A percentile compares a stretch with the other conserved stretches of the same genome.
Conservation (phyloP, 1,140 invertebrate genomes). For the Eueides isabella region DNA sequence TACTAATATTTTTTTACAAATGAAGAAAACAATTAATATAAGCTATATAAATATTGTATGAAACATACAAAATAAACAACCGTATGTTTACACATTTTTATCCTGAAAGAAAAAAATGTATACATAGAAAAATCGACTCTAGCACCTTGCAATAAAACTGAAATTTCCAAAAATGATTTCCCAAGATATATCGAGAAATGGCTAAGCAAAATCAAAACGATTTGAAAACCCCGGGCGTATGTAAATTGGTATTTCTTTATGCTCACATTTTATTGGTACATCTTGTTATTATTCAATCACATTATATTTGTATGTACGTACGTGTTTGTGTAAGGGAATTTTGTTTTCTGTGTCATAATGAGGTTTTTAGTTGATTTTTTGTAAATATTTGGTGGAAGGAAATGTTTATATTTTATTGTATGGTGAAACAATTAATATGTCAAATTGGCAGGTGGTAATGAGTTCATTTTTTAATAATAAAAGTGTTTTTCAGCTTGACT, state of each 20-base stretch:
- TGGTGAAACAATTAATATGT: neutral
- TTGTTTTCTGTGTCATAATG: neutral
- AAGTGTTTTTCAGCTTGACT: neutral
- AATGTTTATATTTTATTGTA: neutral
- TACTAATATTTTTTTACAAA: no score
- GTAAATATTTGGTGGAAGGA: neutral
- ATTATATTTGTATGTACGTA: constrained; percentile 6
- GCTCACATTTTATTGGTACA: constrained; percentile 61
- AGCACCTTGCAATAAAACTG: neutral
- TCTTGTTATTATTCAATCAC: constrained; percentile 47
- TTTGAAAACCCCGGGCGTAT: constrained; percentile 44
- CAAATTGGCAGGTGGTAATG: neutral
- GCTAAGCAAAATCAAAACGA: constrained; percentile 74
- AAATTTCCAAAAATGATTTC: neutral
- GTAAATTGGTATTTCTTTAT: constrained; percentile 53
- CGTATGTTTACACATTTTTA: constrained; percentile 31
- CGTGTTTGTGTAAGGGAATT: neutral
- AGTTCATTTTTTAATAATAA: neutral
- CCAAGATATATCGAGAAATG: constrained; percentile 56
- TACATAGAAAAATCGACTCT: constrained; percentile 27
- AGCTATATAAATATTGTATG: neutral
- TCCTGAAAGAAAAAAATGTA: neutral
- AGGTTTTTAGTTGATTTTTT: neutral
- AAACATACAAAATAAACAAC: constrained; percentile 14
- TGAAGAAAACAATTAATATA: no score